Conservation (phyloP, 2,113 vertebrate genomes). For the Dolichotis patagonum region DNA sequence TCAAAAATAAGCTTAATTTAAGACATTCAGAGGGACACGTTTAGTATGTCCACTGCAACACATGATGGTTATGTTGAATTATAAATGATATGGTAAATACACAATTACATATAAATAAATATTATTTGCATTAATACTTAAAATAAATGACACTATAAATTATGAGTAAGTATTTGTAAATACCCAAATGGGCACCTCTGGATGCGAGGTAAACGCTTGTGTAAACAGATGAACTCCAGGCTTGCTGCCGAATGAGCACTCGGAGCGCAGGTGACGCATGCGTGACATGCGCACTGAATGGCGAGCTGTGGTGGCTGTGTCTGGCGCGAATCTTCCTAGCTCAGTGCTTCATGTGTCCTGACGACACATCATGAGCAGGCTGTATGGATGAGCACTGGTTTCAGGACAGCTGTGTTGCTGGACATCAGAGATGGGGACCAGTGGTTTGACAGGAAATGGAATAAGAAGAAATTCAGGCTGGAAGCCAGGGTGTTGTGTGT, state of each 20-base stretch:
- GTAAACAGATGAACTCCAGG: not conserved
- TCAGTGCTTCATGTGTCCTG: rapidly evolving
- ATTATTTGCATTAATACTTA: too few relatives aligned
- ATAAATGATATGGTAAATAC: not conserved
- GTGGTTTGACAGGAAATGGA: not conserved
- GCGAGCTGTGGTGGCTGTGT: not conserved
- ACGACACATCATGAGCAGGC: not conserved
- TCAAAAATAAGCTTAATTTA: not conserved
- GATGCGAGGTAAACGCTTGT: too few relatives aligned
- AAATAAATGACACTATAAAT: too few relatives aligned
- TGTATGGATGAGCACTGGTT: not conserved
- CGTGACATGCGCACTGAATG: not conserved
- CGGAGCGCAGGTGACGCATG: not conserved
- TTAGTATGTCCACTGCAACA: not conserved
- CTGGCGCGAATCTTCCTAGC: not conserved
- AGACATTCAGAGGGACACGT: too few relatives aligned
- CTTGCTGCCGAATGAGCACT: not conserved
- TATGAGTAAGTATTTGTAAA: too few relatives aligned
- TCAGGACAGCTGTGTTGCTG: not conserved
- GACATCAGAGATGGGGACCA: not conserved
- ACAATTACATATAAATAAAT: too few relatives aligned
- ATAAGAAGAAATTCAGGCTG: not conserved
- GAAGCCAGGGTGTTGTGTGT: not conserved
- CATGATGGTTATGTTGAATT: not conserved
- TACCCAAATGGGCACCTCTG: too few relatives aligned